phyloP scores from a whole-genome alignment of 2,113 vertebrate species.

The western clawed frog (Xenopus tropicalis) region UCB_Xtro_10.0 CM004447.2:141381001-141381500 shows the following conservation, averaged over 20 bases:
- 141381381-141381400: too few relatives aligned
- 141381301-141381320: slow-evolving; percentile 24
- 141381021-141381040: not conserved
- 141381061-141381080: slow-evolving; percentile 1
- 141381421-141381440: too few relatives aligned
- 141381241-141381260: slow-evolving; percentile 33
- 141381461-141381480: too few relatives aligned
- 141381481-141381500: too few relatives aligned
- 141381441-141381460: too few relatives aligned
- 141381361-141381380: too few relatives aligned
- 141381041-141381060: not conserved
- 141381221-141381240: slow-evolving; percentile 29
- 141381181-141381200: slow-evolving; percentile 20
- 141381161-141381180: slow-evolving; percentile 24
- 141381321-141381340: not conserved
- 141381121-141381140: slow-evolving; percentile 13
- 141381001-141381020: not conserved
- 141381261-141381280: slow-evolving; percentile 19
- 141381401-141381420: too few relatives aligned
- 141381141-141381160: slow-evolving; percentile 30
- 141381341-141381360: not conserved
- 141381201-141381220: slow-evolving; percentile 30
- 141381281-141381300: slow-evolving; percentile 4
- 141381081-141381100: slow-evolving; percentile 25
- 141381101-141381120: slow-evolving; percentile 29